phyloP scores from a whole-genome alignment of 2,113 vertebrate genomes.

The Hemiscyllium ocellatum region DNA sequence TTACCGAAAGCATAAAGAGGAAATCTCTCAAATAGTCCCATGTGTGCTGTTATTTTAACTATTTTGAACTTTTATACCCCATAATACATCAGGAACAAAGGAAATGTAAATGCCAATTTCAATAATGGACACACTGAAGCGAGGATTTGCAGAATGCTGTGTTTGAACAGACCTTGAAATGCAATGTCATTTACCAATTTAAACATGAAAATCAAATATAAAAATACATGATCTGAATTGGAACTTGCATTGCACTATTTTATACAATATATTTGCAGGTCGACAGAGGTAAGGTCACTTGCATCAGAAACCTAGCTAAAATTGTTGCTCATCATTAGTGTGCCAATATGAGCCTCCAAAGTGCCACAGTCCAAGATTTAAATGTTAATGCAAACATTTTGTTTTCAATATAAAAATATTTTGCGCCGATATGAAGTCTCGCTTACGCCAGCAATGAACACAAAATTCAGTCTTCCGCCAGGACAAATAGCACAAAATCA shows the following conservation, averaged over 20 bases:
- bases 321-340: background rate
- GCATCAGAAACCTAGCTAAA: background rate
- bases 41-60: background rate
- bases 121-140: background rate
- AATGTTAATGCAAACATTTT: constrained; percentile 13
- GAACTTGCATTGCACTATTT: background rate
- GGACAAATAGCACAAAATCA: constrained; percentile 29
- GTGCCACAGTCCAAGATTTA: background rate
- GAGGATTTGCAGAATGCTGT: background rate
- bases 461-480: constrained; percentile 27
- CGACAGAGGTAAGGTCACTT: background rate
- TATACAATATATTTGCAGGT: background rate
- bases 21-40: constrained; percentile 5
- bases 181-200: background rate
- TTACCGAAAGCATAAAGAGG: background rate
- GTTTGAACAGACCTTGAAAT: background rate
- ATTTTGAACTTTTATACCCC: background rate
- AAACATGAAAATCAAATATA: background rate
- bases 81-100: background rate
- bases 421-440: background rate
- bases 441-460: background rate
- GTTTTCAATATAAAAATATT: background rate
- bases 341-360: background rate
- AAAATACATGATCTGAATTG: background rate
- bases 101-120: background rate